phyloP scores from a whole-genome alignment of 2,113 vertebrate genomes.

The Sceloporus tristichus region DNA sequence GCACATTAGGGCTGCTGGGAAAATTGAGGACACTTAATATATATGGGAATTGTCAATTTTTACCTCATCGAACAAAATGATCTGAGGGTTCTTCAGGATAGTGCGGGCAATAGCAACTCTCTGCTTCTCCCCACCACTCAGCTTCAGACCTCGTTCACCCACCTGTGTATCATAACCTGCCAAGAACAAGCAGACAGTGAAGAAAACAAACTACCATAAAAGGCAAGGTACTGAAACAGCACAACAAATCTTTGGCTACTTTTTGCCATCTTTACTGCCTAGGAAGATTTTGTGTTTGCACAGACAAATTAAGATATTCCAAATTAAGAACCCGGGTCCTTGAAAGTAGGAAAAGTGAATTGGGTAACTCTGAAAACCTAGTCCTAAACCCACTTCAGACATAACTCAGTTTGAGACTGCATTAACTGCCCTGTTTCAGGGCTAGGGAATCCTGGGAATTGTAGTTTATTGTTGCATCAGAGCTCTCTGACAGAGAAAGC shows the following conservation, averaged over 20 bases:
- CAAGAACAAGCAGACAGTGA: neutral
- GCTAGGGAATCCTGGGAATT: too few species aligned
- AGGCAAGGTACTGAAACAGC: neutral
- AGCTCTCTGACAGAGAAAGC: too few species aligned
- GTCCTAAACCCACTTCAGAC: too few species aligned
- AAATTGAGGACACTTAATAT: neutral
- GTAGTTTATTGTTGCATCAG: too few species aligned
- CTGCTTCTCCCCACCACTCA: slow-evolving; percentile 98
- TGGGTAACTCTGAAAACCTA: neutral
- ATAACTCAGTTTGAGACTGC: too few species aligned
- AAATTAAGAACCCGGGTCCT: too few species aligned
- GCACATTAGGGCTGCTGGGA: too few species aligned
- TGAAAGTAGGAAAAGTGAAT: neutral
- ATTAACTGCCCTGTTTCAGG: too few species aligned
- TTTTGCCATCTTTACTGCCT: neutral
- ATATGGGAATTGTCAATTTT: neutral
- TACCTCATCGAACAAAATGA: slow-evolving; percentile 96
- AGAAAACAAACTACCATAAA: neutral
- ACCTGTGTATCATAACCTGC: slow-evolving; percentile 94
- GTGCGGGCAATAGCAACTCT: slow-evolving; percentile 95
- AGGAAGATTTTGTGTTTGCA: neutral
- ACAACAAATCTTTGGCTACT: neutral
- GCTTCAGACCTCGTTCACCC: slow-evolving; percentile 94
- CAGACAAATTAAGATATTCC: neutral
- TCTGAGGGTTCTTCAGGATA: slow-evolving; percentile 92